These are phyloP conservation scores for Discoglossus pictus DNA, from an alignment of 2,797 vertebrate species.

Conservation along the genomic window DNA sequence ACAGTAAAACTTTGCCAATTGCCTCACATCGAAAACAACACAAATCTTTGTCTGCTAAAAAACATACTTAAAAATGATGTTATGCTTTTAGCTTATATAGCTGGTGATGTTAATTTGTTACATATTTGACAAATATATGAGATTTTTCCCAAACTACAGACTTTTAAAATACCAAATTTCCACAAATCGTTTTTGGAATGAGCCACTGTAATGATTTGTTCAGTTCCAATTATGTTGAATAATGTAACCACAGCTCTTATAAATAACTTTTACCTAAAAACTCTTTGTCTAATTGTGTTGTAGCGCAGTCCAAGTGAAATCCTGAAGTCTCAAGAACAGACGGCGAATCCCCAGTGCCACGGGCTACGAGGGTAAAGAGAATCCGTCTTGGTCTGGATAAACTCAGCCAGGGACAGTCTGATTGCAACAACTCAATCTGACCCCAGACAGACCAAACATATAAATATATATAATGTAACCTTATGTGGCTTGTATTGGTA, in stretches of 20 bases:
- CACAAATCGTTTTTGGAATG: conserved; percentile 26
- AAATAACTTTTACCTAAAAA: conserved; percentile 50
- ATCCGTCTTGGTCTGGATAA: conserved; percentile 4
- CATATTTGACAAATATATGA: no score
- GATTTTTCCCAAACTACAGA: no score
- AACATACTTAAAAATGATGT: no score
- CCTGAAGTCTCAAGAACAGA: conserved; percentile 28
- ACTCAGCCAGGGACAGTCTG: conserved; percentile 2
- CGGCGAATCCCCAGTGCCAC: conserved; percentile 21
- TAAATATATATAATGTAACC: no score
- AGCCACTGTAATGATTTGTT: conserved; percentile 19
- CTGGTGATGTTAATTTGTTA: no score
- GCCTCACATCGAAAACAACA: no score
- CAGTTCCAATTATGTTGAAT: conserved; percentile 59
- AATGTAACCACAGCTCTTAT: conserved; percentile 51
- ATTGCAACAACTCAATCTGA: conserved; percentile 20
- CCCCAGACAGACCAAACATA: no score
- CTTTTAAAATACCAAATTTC: no score
- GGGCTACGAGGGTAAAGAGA: conserved; percentile 41
- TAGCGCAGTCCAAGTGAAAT: conserved; percentile 19
- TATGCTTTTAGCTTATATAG: no score
- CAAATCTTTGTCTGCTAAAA: no score
- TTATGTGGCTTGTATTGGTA: no score
- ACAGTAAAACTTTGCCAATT: no score
- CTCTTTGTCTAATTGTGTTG: conserved; percentile 17